Evolutionary conservation across 2,888 invertebrate genomes (phyloP).

Genomic region (Maniola hyperantus): DNA sequence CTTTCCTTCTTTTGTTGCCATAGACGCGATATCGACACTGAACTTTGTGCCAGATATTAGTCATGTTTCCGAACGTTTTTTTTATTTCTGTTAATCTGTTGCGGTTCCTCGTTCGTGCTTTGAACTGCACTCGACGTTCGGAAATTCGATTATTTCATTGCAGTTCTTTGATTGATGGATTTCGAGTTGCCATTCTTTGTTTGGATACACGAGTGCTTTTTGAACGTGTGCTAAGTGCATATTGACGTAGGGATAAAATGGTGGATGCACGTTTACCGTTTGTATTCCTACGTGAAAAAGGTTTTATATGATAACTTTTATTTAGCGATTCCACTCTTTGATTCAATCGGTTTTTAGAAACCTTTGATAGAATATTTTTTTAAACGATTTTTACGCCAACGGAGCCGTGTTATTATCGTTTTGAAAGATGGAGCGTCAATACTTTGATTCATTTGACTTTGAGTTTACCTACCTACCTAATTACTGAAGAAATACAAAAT

Average conservation of each 20-base stretch:
- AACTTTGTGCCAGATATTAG: constrained; percentile 77
- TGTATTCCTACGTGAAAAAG: constrained; percentile 3
- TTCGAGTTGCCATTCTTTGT: constrained; percentile 64
- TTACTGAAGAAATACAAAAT: no score
- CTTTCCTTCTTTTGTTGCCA: constrained; percentile 64
- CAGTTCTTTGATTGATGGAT: constrained; percentile 79
- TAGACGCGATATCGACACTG: constrained; percentile 68
- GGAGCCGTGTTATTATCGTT: background rate
- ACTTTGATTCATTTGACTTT: no score
- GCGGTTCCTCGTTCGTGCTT: constrained; percentile 75
- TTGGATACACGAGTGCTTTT: constrained; percentile 56
- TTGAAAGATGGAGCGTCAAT: no score
- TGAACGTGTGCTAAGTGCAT: constrained; percentile 64
- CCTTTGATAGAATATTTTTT: background rate
- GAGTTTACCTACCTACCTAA: no score
- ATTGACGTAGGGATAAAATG: constrained; percentile 47
- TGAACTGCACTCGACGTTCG: constrained; percentile 74
- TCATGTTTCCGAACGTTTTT: constrained; percentile 57
- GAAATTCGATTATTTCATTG: constrained; percentile 77
- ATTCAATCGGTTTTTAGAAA: constrained; percentile 9
- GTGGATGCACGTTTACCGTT: constrained; percentile 24
- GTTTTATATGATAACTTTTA: constrained; percentile 19
- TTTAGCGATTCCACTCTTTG: constrained; percentile 14
- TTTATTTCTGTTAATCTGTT: constrained; percentile 66
- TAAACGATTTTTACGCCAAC: background rate